Conservation (phyloP, 92 coral and sea anemone genomes). For the Blastomussa wellsi region DNA sequence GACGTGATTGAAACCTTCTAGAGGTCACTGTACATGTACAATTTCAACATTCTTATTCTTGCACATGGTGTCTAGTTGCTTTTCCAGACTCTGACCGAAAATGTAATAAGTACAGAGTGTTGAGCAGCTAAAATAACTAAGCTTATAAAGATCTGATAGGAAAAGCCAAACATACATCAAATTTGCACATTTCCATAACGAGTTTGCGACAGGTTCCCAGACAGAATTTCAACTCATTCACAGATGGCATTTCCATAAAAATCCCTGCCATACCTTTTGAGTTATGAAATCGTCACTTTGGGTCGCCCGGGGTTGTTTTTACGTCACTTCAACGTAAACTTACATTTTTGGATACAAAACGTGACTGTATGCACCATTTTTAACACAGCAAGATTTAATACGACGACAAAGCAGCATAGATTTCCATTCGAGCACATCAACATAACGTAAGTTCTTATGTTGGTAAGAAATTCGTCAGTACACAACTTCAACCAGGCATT, state of each 20-base stretch:
- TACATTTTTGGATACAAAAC: slow-evolving; percentile 10
- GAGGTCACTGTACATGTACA: neutral
- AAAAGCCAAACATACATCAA: neutral
- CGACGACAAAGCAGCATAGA: neutral
- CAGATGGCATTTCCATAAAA: slow-evolving; percentile 17
- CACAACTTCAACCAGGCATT: slow-evolving; percentile 29
- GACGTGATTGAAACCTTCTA: neutral
- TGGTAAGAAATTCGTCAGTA: neutral
- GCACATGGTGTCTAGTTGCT: neutral
- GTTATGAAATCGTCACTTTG: slow-evolving; percentile 2
- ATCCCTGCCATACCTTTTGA: slow-evolving; percentile 14
- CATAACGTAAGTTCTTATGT: neutral
- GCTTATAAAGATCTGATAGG: neutral
- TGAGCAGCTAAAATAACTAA: neutral
- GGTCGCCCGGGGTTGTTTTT: slow-evolving; percentile 20
- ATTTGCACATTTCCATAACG: neutral
- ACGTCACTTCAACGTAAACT: slow-evolving; percentile 21
- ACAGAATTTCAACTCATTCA: neutral
- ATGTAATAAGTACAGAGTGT: neutral
- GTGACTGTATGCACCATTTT: neutral
- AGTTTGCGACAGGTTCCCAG: neutral
- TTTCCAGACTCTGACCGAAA: neutral
- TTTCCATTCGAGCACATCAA: neutral
- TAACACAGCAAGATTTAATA: neutral
- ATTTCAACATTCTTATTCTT: neutral